Conservation (phyloP, 1,140 invertebrate genomes). For the Proctacanthus coquilletti region DNA sequence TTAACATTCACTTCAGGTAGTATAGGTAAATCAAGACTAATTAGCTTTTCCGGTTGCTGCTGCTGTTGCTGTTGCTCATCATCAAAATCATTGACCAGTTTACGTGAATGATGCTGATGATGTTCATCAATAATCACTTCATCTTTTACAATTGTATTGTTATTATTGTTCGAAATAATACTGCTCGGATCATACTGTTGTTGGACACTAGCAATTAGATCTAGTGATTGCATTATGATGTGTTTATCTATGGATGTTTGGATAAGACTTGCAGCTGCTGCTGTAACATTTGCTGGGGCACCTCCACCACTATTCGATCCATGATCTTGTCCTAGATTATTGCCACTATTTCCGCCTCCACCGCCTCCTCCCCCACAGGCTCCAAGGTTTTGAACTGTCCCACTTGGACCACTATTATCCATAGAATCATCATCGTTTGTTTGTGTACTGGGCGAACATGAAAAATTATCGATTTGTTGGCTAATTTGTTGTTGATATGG, state of each 20-base stretch:
- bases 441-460: not conserved
- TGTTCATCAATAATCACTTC: not conserved
- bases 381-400: slow-evolving; percentile 14
- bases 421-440: slow-evolving; percentile 44
- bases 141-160: not conserved
- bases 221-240: slow-evolving; percentile 57
- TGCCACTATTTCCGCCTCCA: too few species aligned
- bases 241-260: slow-evolving; percentile 47
- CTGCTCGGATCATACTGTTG: slow-evolving; percentile 21
- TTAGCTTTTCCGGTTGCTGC: not conserved
- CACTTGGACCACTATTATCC: slow-evolving; percentile 36
- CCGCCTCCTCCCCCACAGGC: too few species aligned
- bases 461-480: slow-evolving; percentile 6
- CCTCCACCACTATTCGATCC: slow-evolving; percentile 22
- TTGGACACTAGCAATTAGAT: slow-evolving; percentile 48
- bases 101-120: too few species aligned
- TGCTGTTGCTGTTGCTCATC: slow-evolving; percentile 7
- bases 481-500: slow-evolving; percentile 11
- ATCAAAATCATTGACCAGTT: not conserved
- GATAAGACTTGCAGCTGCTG: slow-evolving; percentile 18
- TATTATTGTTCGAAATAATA: not conserved
- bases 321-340: too few species aligned
- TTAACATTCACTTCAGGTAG: slow-evolving; percentile 49
- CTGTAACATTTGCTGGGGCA: slow-evolving; percentile 2
- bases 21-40: slow-evolving; percentile 39